phyloP scores from a whole-genome alignment of 2,113 vertebrate genomes.

The Oreochromis spilurus region DNA sequence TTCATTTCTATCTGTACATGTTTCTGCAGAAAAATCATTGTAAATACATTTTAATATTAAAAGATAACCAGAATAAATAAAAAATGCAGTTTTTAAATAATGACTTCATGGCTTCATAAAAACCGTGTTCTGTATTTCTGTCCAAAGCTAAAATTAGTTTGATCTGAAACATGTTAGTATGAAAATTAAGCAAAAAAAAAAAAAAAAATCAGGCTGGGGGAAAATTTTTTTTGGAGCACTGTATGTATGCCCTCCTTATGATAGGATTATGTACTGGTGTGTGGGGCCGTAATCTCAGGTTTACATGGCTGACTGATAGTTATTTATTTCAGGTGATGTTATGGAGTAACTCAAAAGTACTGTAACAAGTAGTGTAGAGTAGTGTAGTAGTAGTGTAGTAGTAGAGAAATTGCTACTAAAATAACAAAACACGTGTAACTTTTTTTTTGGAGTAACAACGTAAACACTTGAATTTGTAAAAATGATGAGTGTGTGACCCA shows the following conservation, averaged over 20 bases:
- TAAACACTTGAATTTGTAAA: neutral
- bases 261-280: neutral
- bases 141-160: neutral
- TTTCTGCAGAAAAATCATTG: neutral
- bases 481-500: conserved; percentile 51
- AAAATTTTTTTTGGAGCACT: neutral
- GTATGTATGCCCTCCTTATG: neutral
- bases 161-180: neutral
- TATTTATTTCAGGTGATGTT: neutral
- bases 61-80: neutral
- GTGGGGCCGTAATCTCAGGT: neutral
- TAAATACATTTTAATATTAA: neutral
- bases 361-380: neutral
- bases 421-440: neutral
- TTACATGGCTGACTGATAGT: neutral
- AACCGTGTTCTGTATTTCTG: neutral
- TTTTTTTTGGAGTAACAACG: neutral
- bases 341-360: neutral
- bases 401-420: neutral
- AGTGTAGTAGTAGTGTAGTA: neutral
- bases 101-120: neutral
- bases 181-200: neutral
- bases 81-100: neutral
- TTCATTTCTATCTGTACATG: neutral
- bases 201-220: neutral